Base-by-base conservation (phyloP, 1,140 invertebrate species). In the Drosophila kepulauana region DNA sequence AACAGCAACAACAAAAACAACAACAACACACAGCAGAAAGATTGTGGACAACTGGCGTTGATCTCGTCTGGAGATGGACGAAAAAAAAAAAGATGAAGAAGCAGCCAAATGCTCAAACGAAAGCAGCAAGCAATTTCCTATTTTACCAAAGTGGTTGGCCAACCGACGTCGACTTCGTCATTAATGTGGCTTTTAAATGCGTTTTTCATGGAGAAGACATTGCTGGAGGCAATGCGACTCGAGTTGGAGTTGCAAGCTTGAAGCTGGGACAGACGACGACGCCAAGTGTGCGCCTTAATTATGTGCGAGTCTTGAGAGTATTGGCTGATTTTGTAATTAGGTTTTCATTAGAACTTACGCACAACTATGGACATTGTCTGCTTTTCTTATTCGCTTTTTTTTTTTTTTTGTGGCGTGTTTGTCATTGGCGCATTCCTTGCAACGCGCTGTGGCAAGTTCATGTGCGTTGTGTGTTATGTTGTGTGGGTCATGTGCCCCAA, bases 111-210 rank as follows among this genome's bases (percentile, higher is more conserved):
- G 79, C 82, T 77, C 56, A 78, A 80, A 80, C 75, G 78, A 80
- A 80, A 80, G 78, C 78, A 80, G 75, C 75, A 20, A 77, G 78
- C 81, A 89, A 88, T 88, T 88, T 88, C 85, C 85, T 84, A 88
- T 88, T 88, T 88, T 89, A 89, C 85, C 85, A 88, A 88, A 88
- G 85, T 88, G 81, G 85, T 89, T 69, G 77, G 77, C 72, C 35
- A 57, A 49, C 59, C 80, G 20, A 25, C 20, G 66, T 71, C 49
- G 68, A 78, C 61, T 57, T 69, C 56, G 82, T 88, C 85, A 88
- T 88, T 88, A 88, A 88, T 88, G 85, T 88, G 85, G 81, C 85
- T 89, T 84, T 88, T 88, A 88, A 88, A 88, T 88, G 85, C 86
- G 81, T 78, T 89, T 88, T 88, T 89, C 82, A 77, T 75, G 70